Percentiles rank a stretch among this genome's conserved stretches.
phyloP scores from a whole-genome alignment of 2,797 vertebrate species.

The Danionella dracula region DNA sequence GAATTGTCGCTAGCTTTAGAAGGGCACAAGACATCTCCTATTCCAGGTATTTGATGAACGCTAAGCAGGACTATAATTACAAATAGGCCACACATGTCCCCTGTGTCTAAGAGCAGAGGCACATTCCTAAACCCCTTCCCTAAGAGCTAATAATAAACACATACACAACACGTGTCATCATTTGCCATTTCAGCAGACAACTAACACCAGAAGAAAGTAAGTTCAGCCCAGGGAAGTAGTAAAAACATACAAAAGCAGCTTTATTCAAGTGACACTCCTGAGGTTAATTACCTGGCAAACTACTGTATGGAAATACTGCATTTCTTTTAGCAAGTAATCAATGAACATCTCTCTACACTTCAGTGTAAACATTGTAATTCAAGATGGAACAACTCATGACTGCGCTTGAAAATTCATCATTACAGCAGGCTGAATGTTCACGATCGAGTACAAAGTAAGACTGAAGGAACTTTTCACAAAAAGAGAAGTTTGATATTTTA shows the following conservation, averaged over 20 bases:
- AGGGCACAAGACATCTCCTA: constrained; percentile 2
- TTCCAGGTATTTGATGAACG: constrained; percentile 22
- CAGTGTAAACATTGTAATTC: constrained; percentile 12
- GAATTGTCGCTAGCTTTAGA: background rate
- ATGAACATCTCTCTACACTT: constrained; percentile 1
- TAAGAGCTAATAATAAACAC: constrained; percentile 31
- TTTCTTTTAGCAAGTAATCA: background rate
- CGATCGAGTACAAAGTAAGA: constrained; percentile 5
- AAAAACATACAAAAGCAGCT: constrained; percentile 25
- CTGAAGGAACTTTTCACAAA: constrained; percentile 14
- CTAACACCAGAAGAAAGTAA: constrained; percentile 26
- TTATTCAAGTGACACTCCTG: constrained; percentile 25
- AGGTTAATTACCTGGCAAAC: constrained; percentile 8
- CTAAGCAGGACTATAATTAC: constrained; percentile 7
- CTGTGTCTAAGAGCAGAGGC: background rate
- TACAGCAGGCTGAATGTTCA: background rate
- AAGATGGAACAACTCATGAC: background rate
- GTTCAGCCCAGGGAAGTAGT: background rate
- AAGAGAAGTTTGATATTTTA: constrained; percentile 14
- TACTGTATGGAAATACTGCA: constrained; percentile 2
- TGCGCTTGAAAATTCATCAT: background rate
- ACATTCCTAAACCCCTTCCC: constrained; percentile 23
- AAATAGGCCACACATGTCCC: constrained; percentile 10
- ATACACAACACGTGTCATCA: constrained; percentile 11
- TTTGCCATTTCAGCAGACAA: constrained; percentile 25